These are phyloP conservation scores for Chiridota heheva DNA, from an alignment of 35 echinoderm and acorn worm species.

Conservation along the genomic window DNA sequence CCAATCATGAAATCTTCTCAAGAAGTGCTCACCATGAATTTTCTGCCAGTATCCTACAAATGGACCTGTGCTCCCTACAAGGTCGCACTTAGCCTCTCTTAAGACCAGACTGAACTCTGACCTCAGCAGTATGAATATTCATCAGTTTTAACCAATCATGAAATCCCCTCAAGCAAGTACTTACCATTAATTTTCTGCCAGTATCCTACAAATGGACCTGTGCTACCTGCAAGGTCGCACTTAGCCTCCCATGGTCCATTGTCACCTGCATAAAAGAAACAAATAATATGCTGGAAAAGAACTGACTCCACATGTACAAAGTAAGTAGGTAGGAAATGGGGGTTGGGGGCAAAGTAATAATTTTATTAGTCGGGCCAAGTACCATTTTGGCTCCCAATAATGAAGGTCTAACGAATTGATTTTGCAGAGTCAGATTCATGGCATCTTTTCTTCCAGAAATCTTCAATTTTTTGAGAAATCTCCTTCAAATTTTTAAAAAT, in stretches of 20 bases:
- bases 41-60: conserved; percentile 64
- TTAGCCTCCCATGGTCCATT: conserved; percentile 67
- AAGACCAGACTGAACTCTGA: background rate
- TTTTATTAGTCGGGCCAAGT: too few species aligned
- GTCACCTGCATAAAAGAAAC: conserved; percentile 51
- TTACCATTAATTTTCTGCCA: conserved; percentile 69
- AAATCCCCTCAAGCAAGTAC: background rate
- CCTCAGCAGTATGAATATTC: background rate
- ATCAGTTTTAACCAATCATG: background rate
- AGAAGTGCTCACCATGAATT: conserved; percentile 30
- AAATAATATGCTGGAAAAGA: too few species aligned
- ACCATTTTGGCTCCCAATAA: too few species aligned
- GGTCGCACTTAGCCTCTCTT: conserved; percentile 46
- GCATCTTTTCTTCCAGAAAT: too few species aligned
- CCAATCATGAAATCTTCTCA: background rate
- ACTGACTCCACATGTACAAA: too few species aligned
- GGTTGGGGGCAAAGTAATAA: too few species aligned
- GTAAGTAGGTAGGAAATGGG: too few species aligned
- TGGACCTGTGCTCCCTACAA: conserved; percentile 33
- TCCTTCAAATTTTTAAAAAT: too few species aligned
- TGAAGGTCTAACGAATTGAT: too few species aligned
- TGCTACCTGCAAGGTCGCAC: conserved; percentile 46
- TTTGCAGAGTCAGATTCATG: too few species aligned
- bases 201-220: conserved; percentile 36
- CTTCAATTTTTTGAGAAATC: too few species aligned